Percentiles rank a stretch among this genome's conserved stretches.
Conservation (phyloP, 30 jellyfish, hydroid and myxozoan species). For the Aurelia sp. region DNA sequence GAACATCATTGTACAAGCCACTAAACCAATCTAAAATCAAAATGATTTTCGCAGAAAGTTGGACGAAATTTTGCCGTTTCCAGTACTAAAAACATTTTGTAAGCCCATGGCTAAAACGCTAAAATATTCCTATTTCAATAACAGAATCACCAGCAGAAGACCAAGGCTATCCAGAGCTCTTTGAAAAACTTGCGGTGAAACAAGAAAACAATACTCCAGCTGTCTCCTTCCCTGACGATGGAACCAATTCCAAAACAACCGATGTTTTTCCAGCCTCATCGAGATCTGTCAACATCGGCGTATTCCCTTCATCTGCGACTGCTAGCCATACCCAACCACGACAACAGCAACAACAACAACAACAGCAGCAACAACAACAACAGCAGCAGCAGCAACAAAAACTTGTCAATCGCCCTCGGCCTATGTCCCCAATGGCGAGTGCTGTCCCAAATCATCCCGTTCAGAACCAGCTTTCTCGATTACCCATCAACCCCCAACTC, state of each 20-base stretch:
- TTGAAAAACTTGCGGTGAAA: constrained; percentile 38
- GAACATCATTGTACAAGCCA: too few relatives aligned
- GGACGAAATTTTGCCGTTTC: too few relatives aligned
- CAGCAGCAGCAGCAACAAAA: too few relatives aligned
- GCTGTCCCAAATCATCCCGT: constrained; percentile 58
- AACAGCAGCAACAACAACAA: background rate
- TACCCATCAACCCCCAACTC: constrained; percentile 24
- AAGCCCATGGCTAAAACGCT: background rate
- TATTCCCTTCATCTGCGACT: constrained; percentile 63
- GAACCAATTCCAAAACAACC: background rate
- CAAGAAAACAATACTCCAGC: constrained; percentile 4
- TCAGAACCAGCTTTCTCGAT: constrained; percentile 43
- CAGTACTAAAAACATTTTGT: background rate
- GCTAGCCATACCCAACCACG: constrained; percentile 35
- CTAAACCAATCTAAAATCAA: too few relatives aligned
- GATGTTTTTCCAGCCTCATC: constrained; percentile 49
- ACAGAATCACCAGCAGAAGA: constrained; percentile 55
- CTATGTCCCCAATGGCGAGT: constrained; percentile 42
- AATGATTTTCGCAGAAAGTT: too few relatives aligned
- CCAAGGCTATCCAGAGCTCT: constrained; percentile 62
- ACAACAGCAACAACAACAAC: constrained; percentile 19
- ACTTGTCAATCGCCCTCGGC: constrained; percentile 13
- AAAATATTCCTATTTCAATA: background rate
- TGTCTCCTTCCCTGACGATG: background rate
- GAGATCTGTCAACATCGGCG: constrained; percentile 46